Evolutionary conservation across 2,113 vertebrate genomes (phyloP).

Genomic region (Copsychus sechellarum): DNA sequence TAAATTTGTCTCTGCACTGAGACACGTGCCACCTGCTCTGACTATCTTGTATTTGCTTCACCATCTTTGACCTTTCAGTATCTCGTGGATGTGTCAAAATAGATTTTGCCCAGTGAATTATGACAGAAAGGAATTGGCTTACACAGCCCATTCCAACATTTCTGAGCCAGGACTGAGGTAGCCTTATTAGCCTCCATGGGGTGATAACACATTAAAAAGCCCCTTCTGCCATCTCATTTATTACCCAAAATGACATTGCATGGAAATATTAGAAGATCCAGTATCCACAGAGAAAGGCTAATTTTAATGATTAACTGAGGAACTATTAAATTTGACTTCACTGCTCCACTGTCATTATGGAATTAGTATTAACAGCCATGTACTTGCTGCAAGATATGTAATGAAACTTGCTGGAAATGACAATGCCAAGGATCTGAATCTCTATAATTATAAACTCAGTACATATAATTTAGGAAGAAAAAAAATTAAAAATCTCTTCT

Average conservation of each 20-base stretch:
- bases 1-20: not conserved
- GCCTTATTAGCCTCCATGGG: not conserved
- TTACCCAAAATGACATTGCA: slow-evolving; percentile 63
- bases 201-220: slow-evolving; percentile 53
- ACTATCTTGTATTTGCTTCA: slow-evolving; percentile 4
- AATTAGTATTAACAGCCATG: slow-evolving; percentile 65
- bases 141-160: not conserved
- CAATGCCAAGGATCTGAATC: slow-evolving; percentile 17
- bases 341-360: slow-evolving; percentile 62
- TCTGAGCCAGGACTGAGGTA: not conserved
- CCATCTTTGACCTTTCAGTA: not conserved
- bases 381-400: slow-evolving; percentile 54
- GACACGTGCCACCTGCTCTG: not conserved
- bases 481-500: not conserved
- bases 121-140: not conserved
- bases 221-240: slow-evolving; percentile 63
- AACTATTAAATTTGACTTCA: slow-evolving; percentile 71
- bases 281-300: slow-evolving; percentile 55
- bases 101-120: not conserved
- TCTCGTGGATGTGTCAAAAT: not conserved
- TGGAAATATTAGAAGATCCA: slow-evolving; percentile 55
- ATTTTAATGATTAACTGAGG: slow-evolving; percentile 77
- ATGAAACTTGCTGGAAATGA: slow-evolving; percentile 55
- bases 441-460: slow-evolving; percentile 23
- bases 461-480: not conserved